Percentiles rank a stretch among this genome's conserved stretches.
Conservation (phyloP, 2,113 vertebrate species). For the Pelvicachromis taeniatus region DNA sequence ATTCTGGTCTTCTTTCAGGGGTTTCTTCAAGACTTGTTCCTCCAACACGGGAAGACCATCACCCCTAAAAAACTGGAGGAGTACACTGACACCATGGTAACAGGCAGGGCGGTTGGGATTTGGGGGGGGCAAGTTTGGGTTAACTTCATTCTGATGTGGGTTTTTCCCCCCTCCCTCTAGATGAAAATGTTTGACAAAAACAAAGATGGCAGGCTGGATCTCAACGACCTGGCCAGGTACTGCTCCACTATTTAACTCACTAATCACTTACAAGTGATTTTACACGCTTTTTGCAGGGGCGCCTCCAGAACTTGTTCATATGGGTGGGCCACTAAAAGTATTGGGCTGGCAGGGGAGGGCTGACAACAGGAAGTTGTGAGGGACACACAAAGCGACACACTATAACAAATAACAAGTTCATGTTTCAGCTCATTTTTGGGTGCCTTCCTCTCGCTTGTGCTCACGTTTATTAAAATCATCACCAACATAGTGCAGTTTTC, state of each 20-base stretch:
- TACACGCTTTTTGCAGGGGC: neutral
- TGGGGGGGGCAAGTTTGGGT: fast-evolving
- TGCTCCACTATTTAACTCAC: too few relatives aligned
- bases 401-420: neutral
- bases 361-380: neutral
- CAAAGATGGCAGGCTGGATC: slow-evolving; percentile 84
- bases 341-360: neutral
- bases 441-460: too few relatives aligned
- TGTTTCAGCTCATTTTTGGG: too few relatives aligned
- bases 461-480: too few relatives aligned
- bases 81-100: slow-evolving; percentile 87
- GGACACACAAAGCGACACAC: too few relatives aligned
- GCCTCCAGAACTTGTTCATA: fast-evolving
- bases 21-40: slow-evolving; percentile 87
- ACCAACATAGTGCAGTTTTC: neutral
- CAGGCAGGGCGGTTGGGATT: neutral
- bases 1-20: slow-evolving; percentile 62
- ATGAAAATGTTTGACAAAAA: slow-evolving; percentile 94
- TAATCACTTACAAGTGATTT: neutral
- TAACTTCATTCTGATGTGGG: fast-evolving
- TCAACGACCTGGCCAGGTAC: slow-evolving; percentile 91
- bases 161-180: slow-evolving; percentile 44
- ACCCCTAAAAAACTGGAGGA: slow-evolving; percentile 78
- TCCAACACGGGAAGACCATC: slow-evolving; percentile 78
- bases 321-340: too few relatives aligned